Conservation (phyloP, 1,140 invertebrate species). For the Trichoplusia ni region DNA sequence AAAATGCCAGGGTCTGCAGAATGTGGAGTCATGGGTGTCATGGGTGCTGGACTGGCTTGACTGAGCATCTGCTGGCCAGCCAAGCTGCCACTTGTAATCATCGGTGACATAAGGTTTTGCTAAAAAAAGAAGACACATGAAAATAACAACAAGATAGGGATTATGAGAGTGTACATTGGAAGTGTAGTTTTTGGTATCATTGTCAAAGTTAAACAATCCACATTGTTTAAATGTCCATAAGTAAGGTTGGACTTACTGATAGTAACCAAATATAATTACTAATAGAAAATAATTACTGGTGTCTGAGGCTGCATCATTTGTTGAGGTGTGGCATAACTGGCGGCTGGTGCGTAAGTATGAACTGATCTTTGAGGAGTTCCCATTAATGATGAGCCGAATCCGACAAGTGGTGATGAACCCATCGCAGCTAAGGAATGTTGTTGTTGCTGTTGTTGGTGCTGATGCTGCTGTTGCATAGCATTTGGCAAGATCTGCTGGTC, state of each 20-base stretch:
- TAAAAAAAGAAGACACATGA: conserved; percentile 62
- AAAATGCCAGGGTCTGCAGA: conserved; percentile 96
- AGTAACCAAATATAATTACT: too few species aligned
- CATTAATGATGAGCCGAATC: conserved; percentile 76
- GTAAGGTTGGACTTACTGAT: too few species aligned
- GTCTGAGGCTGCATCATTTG: conserved; percentile 93
- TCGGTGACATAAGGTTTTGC: conserved; percentile 93
- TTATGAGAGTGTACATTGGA: too few species aligned
- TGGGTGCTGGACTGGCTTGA: conserved; percentile 88
- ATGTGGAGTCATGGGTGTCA: conserved; percentile 97
- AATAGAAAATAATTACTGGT: conserved; percentile 83
- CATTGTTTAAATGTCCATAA: too few species aligned
- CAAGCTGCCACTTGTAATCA: conserved; percentile 83
- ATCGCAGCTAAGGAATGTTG: conserved; percentile 82
- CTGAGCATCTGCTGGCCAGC: conserved; percentile 79
- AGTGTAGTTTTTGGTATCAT: too few species aligned
- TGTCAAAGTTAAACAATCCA: too few species aligned
- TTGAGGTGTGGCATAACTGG: conserved; percentile 87
- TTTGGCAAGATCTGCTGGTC: conserved; percentile 93
- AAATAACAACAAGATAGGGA: neutral
- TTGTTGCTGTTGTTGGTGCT: conserved; percentile 83
- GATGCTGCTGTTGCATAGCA: conserved; percentile 89
- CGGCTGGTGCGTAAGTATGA: conserved; percentile 86
- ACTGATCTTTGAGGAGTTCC: conserved; percentile 86
- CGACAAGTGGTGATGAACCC: conserved; percentile 80